phyloP scores from a whole-genome alignment of 2,888 invertebrate genomes.

The Ramazzottius varieornatus region DNA sequence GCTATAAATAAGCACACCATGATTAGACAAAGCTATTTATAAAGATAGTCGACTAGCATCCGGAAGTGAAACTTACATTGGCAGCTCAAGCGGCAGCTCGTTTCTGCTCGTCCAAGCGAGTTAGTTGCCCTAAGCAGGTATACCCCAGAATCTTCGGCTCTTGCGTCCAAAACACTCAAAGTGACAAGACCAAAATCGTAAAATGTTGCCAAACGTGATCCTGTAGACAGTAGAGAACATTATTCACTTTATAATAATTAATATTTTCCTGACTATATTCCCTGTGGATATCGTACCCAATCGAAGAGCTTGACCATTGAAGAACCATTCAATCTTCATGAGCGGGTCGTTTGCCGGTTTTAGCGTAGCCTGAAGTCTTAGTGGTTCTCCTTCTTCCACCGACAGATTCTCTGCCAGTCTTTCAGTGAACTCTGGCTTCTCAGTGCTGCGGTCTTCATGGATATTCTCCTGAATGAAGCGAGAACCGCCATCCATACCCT shows the following conservation, averaged over 20 bases:
- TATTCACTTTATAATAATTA: background rate
- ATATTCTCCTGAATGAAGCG: background rate
- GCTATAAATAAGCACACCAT: background rate
- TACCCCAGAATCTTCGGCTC: slow-evolving; percentile 25
- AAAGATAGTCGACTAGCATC: background rate
- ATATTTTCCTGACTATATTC: no score
- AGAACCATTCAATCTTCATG: slow-evolving; percentile 17
- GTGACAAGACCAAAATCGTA: slow-evolving; percentile 28
- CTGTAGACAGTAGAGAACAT: background rate
- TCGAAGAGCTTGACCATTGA: background rate
- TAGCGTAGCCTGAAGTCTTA: slow-evolving; percentile 27
- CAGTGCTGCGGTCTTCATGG: background rate
- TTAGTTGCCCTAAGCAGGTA: slow-evolving; percentile 25
- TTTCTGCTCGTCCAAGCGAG: slow-evolving; percentile 19
- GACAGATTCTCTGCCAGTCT: background rate
- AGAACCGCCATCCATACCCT: background rate
- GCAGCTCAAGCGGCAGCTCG: slow-evolving; percentile 1
- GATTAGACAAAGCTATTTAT: background rate
- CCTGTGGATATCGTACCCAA: background rate
- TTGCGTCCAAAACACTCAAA: slow-evolving; percentile 27
- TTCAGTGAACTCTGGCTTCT: background rate
- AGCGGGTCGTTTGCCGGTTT: slow-evolving; percentile 27
- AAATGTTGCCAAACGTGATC: slow-evolving; percentile 12
- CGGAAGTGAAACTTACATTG: background rate
- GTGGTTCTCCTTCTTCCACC: slow-evolving; percentile 17